These are phyloP conservation scores for Nebria salina DNA, from an alignment of 2,888 invertebrate species.

Conservation along the genomic window DNA sequence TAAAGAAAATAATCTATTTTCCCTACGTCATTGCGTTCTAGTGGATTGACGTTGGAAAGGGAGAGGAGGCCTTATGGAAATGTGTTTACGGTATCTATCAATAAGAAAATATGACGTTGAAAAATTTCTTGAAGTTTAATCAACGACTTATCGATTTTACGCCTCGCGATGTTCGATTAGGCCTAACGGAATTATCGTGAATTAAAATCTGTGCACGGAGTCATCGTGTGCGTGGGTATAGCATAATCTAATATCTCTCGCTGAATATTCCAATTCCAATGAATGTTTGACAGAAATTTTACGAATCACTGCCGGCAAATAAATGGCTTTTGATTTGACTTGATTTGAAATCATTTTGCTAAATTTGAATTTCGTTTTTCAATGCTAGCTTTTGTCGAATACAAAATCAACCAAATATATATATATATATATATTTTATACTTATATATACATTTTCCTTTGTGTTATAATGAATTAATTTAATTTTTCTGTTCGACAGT, in stretches of 20 bases:
- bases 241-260: slow-evolving; percentile 15
- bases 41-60: not conserved
- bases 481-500: slow-evolving; percentile 61
- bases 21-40: not conserved
- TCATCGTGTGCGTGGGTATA: not conserved
- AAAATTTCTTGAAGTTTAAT: slow-evolving; percentile 36
- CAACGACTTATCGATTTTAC: slow-evolving; percentile 41
- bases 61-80: slow-evolving; percentile 10
- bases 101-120: slow-evolving; percentile 41
- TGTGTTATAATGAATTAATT: slow-evolving; percentile 14
- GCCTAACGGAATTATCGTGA: slow-evolving; percentile 36
- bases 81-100: slow-evolving; percentile 40
- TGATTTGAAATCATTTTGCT: not conserved
- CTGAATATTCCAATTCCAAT: not conserved
- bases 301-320: slow-evolving; percentile 34
- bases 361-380: not conserved
- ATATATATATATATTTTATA: not conserved
- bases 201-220: slow-evolving; percentile 19
- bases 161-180: slow-evolving; percentile 31
- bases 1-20: not conserved
- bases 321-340: slow-evolving; percentile 14
- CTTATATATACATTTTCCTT: not conserved
- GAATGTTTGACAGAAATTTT: slow-evolving; percentile 37
- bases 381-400: slow-evolving; percentile 3
- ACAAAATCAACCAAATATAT: not conserved